A percentile compares a stretch with the other conserved stretches of the same genome.
phyloP scores from a whole-genome alignment of 2,113 vertebrate genomes.

The Rhagologus leucostigma region DNA sequence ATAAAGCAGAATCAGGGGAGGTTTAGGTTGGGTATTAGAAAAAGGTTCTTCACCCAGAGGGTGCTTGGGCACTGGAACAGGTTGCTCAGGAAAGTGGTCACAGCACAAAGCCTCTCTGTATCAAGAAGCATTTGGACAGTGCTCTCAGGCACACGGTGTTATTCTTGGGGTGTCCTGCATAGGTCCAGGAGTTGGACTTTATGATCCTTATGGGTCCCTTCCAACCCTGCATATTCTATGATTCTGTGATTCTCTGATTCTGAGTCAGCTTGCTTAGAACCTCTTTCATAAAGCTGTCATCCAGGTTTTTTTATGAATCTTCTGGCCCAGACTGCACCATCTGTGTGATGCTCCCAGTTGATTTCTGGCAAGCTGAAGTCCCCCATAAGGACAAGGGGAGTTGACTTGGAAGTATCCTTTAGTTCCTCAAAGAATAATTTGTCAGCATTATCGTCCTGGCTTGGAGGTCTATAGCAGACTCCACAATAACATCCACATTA shows the following conservation, averaged over 20 bases:
- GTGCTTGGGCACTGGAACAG: neutral
- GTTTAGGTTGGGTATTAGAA: neutral
- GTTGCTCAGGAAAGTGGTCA: neutral
- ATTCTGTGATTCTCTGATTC: neutral
- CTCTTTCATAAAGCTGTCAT: neutral
- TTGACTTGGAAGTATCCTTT: neutral
- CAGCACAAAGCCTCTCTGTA: neutral
- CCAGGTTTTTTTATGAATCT: neutral
- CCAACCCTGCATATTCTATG: neutral
- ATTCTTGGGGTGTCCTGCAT: neutral
- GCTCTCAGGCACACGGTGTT: rapidly evolving
- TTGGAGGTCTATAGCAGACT: neutral
- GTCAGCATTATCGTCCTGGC: neutral
- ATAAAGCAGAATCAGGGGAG: neutral
- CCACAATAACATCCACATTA: neutral
- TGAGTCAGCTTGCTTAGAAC: neutral
- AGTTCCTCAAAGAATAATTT: neutral
- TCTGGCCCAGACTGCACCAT: rapidly evolving
- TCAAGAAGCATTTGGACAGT: neutral
- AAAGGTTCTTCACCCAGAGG: neutral
- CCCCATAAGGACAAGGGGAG: neutral
- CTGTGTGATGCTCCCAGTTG: neutral
- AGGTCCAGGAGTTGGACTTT: neutral
- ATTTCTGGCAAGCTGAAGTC: neutral
- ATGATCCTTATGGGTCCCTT: neutral